phyloP scores from a whole-genome alignment of 2,888 invertebrate species.

The Eurois occulta region DNA sequence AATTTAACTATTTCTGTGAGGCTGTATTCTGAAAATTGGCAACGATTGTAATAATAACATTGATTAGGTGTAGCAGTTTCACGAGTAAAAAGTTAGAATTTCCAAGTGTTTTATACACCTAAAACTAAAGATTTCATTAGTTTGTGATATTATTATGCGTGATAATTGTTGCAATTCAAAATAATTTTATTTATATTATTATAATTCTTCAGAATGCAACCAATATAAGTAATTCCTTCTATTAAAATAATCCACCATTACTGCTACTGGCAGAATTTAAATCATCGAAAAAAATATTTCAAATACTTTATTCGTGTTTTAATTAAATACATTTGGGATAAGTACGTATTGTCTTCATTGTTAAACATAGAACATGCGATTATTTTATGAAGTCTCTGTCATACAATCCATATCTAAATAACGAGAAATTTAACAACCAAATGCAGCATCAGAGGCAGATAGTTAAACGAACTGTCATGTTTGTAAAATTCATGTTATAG shows the following conservation, averaged over 20 bases:
- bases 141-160: not conserved
- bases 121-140: not conserved
- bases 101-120: not conserved
- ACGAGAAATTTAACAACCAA: not conserved
- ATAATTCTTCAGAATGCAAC: not conserved
- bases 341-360: too few species aligned
- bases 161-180: not conserved
- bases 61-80: not conserved
- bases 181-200: not conserved
- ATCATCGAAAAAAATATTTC: not conserved
- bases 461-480: constrained; percentile 15
- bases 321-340: not conserved
- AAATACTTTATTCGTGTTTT: not conserved
- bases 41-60: not conserved
- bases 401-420: not conserved
- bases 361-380: not conserved
- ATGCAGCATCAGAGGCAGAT: not conserved
- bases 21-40: not conserved
- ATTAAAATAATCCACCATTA: not conserved
- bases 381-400: not conserved
- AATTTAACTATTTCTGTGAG: not conserved
- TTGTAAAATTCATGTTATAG: constrained; percentile 29
- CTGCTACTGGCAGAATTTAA: not conserved
- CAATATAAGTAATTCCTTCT: not conserved
- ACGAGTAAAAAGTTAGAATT: not conserved